Evolutionary conservation across 2,888 invertebrate species (phyloP), one percentile per base, ranked within the genome.

Genomic region (Epiblema foenella): DNA sequence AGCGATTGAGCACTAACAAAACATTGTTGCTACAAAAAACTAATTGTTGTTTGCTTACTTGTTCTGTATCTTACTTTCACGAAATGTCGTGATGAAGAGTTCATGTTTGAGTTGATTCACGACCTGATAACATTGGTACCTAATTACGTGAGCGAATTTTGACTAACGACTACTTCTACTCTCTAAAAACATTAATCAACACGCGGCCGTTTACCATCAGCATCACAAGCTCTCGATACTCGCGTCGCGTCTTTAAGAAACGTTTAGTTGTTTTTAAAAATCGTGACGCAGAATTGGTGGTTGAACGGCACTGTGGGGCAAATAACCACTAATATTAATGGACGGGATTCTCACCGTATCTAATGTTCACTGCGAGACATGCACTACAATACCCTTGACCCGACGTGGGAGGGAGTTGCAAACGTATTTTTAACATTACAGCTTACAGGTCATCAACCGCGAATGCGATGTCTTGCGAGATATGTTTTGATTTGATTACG

Each of bases 71-170:
- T 76, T 76, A 76, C 78, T 75, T 80, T 83, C 82, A 81, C 82
- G 81, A 80, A 81, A 79, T 77, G 86, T 88, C 88, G 88, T 89
- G 87, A 87, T 85, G 85, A 84, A 79, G 82, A 84, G 77, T 78
- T 78, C 78, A 73, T 62, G 60, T 71, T 67, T 49, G 49, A 49
- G 83, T 81, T 84, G 91, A 93, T 91, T 82, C 92, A 91, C 90
- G 90, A 89, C 84, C 78, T 78, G 91, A 92, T 91, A 89, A 82
- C 79, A 83, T 81, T 79, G 77, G n/a, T n/a, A n/a, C n/a, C 76
- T 77, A 75, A 74, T 80, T 81, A 83, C 83, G 84, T 85, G 83
- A 84, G 81, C 71, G 67, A 77, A 81, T 84, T 76, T 80, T 81
- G 79, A 82, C 78, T 75, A 77, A 77, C 73, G 71, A 74, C 73